Evolutionary conservation across 2,113 vertebrate genomes (phyloP).

Genomic region (Uropsilus gracilis): DNA sequence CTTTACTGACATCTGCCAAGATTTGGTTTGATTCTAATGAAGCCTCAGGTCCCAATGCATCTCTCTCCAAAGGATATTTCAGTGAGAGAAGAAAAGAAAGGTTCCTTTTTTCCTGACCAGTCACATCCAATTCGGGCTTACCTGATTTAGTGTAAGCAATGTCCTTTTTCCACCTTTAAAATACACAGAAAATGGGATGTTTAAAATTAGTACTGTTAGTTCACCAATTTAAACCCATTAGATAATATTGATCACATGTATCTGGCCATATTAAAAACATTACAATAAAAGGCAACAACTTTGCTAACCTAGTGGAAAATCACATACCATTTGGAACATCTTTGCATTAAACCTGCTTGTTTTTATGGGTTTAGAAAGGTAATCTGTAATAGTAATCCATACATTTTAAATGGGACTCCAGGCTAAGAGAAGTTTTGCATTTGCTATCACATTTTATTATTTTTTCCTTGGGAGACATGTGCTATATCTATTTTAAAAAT

Average conservation of each 20-base stretch:
- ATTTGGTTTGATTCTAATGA: neutral
- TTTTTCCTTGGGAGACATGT: neutral
- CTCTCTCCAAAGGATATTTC: neutral
- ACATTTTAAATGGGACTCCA: neutral
- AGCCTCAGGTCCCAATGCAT: neutral
- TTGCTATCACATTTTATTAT: neutral
- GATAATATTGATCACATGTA: neutral
- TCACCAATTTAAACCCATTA: neutral
- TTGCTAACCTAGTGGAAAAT: neutral
- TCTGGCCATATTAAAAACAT: neutral
- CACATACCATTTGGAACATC: neutral
- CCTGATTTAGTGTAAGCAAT: neutral
- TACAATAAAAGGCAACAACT: neutral
- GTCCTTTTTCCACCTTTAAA: neutral
- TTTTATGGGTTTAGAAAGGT: conserved; percentile 3
- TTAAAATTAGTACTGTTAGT: neutral
- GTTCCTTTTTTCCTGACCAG: neutral
- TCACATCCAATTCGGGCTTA: neutral
- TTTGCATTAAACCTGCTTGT: neutral
- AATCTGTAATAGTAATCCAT: neutral
- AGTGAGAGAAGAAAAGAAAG: neutral
- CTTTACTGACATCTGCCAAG: neutral
- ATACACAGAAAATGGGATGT: conserved; percentile 14
- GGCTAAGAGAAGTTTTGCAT: neutral
- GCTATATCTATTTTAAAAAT: neutral